Evolutionary conservation across 2,113 vertebrate genomes (phyloP).

Genomic region (Colinus virginianus): DNA sequence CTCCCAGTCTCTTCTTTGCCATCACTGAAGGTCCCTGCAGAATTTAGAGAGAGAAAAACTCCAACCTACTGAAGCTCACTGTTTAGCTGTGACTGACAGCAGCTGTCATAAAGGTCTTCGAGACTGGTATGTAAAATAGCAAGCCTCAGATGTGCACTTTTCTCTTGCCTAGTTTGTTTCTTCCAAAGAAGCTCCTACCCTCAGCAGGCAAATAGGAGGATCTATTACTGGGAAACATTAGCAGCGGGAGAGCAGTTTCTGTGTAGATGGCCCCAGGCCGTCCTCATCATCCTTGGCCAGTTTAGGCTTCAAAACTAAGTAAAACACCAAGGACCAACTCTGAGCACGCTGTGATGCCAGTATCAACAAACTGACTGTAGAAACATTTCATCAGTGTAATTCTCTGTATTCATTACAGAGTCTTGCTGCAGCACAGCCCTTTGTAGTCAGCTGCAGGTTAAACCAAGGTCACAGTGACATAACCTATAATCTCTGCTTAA

Average conservation of each 20-base stretch:
- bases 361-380: neutral
- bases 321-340: neutral
- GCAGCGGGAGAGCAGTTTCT: neutral
- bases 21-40: fast-evolving
- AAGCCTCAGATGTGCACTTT: neutral
- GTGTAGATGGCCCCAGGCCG: fast-evolving
- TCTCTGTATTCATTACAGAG: neutral
- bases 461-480: neutral
- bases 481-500: neutral
- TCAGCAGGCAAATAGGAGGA: neutral
- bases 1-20: neutral
- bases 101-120: neutral
- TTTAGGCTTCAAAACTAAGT: neutral
- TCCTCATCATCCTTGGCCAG: neutral
- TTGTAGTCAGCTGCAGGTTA: neutral
- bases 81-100: neutral
- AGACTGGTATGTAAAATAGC: neutral
- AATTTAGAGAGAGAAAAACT: neutral
- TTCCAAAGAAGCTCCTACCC: neutral
- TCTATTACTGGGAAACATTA: neutral
- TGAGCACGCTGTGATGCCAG: neutral
- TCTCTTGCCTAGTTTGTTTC: neutral
- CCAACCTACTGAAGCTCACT: neutral
- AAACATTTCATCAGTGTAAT: neutral
- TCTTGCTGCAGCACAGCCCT: neutral